Conservation (phyloP, 2,797 vertebrate species). For the Lacerta viridis region DNA sequence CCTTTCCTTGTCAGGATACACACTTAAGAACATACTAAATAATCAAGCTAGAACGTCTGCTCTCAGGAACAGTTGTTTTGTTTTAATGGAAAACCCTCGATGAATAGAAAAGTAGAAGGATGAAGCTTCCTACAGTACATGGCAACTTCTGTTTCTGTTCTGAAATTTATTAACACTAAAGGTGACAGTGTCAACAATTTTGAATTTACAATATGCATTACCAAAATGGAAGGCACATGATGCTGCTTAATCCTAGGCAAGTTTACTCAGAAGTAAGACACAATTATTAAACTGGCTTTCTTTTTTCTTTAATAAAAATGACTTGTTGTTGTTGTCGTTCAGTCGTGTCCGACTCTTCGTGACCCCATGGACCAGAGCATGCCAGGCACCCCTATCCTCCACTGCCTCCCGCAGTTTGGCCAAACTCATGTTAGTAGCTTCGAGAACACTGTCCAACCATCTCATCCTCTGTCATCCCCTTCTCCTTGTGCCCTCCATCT, state of each 20-base stretch:
- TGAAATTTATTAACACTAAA: constrained; percentile 8
- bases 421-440: too few relatives aligned
- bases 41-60: constrained; percentile 11
- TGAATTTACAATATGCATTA: constrained; percentile 1
- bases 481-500: too few relatives aligned
- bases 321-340: too few relatives aligned
- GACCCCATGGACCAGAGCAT: too few relatives aligned
- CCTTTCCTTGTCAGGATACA: constrained; percentile 46
- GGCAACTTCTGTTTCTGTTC: not conserved
- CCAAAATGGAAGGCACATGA: not conserved
- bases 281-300: not conserved
- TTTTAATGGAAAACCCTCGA: not conserved
- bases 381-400: too few relatives aligned
- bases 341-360: too few relatives aligned
- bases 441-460: too few relatives aligned
- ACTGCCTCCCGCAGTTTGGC: too few relatives aligned
- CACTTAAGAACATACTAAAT: constrained; percentile 32
- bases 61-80: not conserved
- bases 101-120: not conserved
- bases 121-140: not conserved
- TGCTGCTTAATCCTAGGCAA: not conserved
- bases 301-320: not conserved
- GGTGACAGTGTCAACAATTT: not conserved
- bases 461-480: too few relatives aligned
- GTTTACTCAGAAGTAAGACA: not conserved